Base-by-base conservation (phyloP, 2,888 invertebrate species). In the Drosophila neonasuta region DNA sequence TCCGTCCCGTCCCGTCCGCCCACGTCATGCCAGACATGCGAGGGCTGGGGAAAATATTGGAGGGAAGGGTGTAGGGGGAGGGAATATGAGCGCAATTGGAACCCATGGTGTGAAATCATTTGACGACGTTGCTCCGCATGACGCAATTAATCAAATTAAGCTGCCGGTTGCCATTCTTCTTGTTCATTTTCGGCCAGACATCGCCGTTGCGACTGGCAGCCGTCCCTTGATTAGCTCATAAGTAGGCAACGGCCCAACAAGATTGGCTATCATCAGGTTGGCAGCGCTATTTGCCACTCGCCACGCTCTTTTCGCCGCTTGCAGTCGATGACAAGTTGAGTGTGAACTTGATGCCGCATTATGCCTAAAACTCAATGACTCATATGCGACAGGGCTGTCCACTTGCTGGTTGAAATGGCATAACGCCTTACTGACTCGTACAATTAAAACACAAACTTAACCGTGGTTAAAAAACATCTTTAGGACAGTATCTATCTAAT, bases 91-190 rank as follows among this genome's bases (percentile, higher is more conserved):
- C 13, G 13, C 17, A 46, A 9, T 32, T 50, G 49, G 54, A 41
- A 44, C 44, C 48, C 71, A 58, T 74, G 79, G 81, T 86, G 87
- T 79, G 80, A 85, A 81, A 84, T 78, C 82, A 87, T 86, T 86
- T 80, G 79, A 79, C 76, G 76, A 79, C 77, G 63, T 64, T 66
- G 77, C 77, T 80, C 79, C 57, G 76, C 81, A 80, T 84, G 87
- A 86, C 86, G 85, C 76, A 88, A 86, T 88, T 86, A 84, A 86
- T 84, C 82, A 84, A 88, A 86, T 84, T 87, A 88, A 76, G 71
- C 54, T 68, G 61, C 62, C 54, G 42, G 30, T 67, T 61, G 57
- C n/a, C 15, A 15, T 8, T 30, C 29, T 68, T 61, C 66, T 63
- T 55, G 63, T 65, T 58, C 64, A 49, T 63, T 68, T 59, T 42